Conservation (phyloP, 2,113 vertebrate species). For the Cygnus atratus region DNA sequence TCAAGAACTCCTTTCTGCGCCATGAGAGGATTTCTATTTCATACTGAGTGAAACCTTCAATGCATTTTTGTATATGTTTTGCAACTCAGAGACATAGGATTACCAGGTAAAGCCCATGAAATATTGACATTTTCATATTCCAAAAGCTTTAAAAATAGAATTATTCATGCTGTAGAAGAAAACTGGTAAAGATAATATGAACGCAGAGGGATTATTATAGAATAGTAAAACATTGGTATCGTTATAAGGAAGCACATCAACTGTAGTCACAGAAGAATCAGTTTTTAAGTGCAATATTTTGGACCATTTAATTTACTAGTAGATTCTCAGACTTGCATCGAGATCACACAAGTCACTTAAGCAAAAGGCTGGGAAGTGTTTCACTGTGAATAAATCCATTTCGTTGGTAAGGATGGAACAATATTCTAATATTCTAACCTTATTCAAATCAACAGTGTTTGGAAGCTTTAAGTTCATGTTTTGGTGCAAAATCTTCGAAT, state of each 20-base stretch:
- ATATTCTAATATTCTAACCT: not conserved
- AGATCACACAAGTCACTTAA: not conserved
- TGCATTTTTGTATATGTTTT: not conserved
- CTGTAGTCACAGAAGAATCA: not conserved
- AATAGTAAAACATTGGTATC: not conserved
- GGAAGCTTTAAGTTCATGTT: not conserved
- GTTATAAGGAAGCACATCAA: not conserved
- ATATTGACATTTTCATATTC: not conserved
- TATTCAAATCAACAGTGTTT: not conserved
- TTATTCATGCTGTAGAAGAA: not conserved
- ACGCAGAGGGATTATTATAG: not conserved
- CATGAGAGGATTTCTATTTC: not conserved
- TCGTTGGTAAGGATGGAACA: not conserved
- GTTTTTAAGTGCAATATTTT: not conserved
- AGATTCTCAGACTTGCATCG: not conserved
- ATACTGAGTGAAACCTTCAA: not conserved
- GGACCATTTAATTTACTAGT: not conserved
- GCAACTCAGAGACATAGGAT: not conserved
- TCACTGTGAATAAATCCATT: not conserved
- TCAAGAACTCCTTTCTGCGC: not conserved
- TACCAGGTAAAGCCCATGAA: not conserved
- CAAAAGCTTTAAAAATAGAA: not conserved
- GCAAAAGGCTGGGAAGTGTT: not conserved
- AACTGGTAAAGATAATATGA: not conserved
- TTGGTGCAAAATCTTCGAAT: fast-evolving